Evolutionary conservation across 2,888 invertebrate genomes (phyloP), one percentile per base, ranked within the genome.

Genomic region (Dichetophora obliterata): DNA sequence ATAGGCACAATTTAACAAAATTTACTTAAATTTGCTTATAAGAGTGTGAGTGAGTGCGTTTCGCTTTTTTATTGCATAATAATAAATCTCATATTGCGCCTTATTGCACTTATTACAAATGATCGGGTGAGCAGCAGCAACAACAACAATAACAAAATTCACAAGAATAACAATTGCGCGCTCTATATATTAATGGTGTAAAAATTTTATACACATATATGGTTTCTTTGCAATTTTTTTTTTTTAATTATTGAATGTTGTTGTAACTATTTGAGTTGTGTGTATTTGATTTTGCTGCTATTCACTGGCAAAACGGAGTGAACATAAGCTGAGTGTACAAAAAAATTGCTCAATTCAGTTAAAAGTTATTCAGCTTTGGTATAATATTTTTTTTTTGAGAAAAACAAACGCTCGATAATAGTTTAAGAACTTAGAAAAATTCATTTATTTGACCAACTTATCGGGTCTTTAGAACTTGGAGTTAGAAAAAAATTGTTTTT

Each of bases 121-220:
- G 48, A 48, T 68, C 48, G 19, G n/a, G n/a, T 24, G 4, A 16
- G 82, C 83, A 81, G 70, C 80, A 83, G 84, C 34, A 76, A 63
- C 52, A 69, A 73, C 24, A 75, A 43, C 68, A 75, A 77, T 59
- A 43, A 77, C 59, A 31, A 31, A 31, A 31, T 31, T 43, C 14
- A 43, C 43, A 43, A 43, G 43, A 43, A 43, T 14, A 43, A 14
- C 43, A 43, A 43, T 43, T 43, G 43, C 43, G 11, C 43, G 43
- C 43, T 43, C 43, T 43, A 43, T 43, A 43, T 43, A 43, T 43
- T 43, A 43, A 43, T 43, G 43, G 43, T 43, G 43, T 43, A 14
- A 43, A 43, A 43, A 11, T 43, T 2, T 43, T 11, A 43, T 43
- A 43, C 43, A 43, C 14, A 43, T 11, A 11, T 43, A 14, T 43